Evolutionary conservation across 2,797 vertebrate genomes (phyloP).

Genomic region (Chanos chanos): DNA sequence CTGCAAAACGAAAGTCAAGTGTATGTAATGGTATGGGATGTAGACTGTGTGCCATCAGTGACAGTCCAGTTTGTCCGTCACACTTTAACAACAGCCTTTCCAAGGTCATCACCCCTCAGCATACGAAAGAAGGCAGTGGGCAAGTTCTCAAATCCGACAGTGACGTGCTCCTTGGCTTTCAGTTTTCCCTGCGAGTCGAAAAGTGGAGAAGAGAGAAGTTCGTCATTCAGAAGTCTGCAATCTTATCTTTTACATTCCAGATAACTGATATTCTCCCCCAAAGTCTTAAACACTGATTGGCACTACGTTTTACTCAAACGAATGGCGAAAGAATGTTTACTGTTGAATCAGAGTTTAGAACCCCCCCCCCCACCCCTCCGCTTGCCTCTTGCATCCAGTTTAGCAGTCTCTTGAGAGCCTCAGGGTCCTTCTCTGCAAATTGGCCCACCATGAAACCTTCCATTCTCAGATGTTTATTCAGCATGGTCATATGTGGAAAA

Average conservation of each 20-base stretch:
- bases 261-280: too few relatives aligned
- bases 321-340: too few relatives aligned
- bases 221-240: too few relatives aligned
- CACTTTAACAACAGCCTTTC: conserved; percentile 78
- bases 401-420: conserved; percentile 63
- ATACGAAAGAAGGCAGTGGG: conserved; percentile 83
- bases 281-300: too few relatives aligned
- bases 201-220: too few relatives aligned
- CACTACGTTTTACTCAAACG: too few relatives aligned
- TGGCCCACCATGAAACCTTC: conserved; percentile 60
- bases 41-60: not conserved
- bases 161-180: conserved; percentile 72
- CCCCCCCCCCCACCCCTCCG: too few relatives aligned
- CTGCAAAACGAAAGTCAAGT: not conserved
- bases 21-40: too few relatives aligned
- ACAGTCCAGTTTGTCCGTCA: conserved; percentile 51
- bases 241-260: too few relatives aligned
- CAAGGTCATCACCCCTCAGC: conserved; percentile 80
- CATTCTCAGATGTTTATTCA: conserved; percentile 58
- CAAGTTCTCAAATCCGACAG: conserved; percentile 85
- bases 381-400: conserved; percentile 58
- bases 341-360: too few relatives aligned
- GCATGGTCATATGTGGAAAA: conserved; percentile 47
- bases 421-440: conserved; percentile 59
- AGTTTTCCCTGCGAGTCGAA: conserved; percentile 77